Base-by-base conservation (phyloP, 2,888 invertebrate species). In the Acanthococcus lagerstroemiae region DNA sequence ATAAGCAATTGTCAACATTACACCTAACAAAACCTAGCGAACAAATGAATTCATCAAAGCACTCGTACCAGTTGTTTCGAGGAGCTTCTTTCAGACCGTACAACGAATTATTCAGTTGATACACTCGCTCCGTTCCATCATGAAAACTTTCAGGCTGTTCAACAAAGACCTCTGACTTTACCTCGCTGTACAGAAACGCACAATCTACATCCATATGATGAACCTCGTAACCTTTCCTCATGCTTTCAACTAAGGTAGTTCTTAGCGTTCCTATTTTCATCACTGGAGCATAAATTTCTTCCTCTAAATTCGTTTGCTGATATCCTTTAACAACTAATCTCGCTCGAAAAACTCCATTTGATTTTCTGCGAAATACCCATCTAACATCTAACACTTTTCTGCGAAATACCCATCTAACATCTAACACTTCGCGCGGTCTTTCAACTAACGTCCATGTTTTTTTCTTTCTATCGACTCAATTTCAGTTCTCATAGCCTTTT, bases 51-150 rank as follows among this genome's bases (percentile, higher is more conserved):
- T 69, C 55, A 55, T 70, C 60, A 44, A 72, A 70, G 67, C 68
- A 70, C 37, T 71, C 69, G 52, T 71, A 71, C n/a, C n/a, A n/a
- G 70, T 70, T 71, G 5, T 57, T 46, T 45, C 71, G 55, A 7
- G 71, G 70, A 25, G 69, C 70, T 68, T 71, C 70, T 27, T 66
- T 60, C 56, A 72, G 66, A 4, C 71, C 71, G 65, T 71, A 71
- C 21, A 72, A 65, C 4, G 71, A 54, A 68, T 72, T 72, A 19
- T 44, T 17, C 68, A 70, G 56, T 26, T 46, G 67, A 66, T 68
- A 72, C 57, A 70, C 70, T 54, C 46, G 66, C 15, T 19, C 48
- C 4, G 65, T 65, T 7, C 60, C 63, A 56, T 68, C 52, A 48
- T 70, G 66, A 63, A 69, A 70, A 37, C 69, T 69, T 61, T 56